phyloP scores from a whole-genome alignment of 2,888 invertebrate genomes.

The Ceratothoa steindachneri region DNA sequence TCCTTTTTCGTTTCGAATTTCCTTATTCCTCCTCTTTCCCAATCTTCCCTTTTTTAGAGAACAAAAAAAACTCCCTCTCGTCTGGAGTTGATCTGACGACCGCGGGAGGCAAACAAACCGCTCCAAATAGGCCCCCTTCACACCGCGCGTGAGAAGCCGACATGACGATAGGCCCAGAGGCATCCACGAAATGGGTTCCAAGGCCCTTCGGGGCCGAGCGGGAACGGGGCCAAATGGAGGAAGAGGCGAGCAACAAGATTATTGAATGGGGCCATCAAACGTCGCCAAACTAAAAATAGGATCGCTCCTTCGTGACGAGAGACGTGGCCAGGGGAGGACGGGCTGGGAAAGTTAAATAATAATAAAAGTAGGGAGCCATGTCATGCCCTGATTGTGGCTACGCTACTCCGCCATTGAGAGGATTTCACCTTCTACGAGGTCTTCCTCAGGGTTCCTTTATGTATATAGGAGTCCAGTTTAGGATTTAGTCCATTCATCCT shows the following conservation, averaged over 20 bases:
- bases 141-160: neutral
- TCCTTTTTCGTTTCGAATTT: neutral
- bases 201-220: neutral
- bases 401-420: too few relatives aligned
- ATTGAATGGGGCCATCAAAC: too few relatives aligned
- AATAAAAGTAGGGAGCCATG: too few relatives aligned
- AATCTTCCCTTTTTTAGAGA: neutral
- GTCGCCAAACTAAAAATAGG: too few relatives aligned
- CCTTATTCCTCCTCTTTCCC: neutral
- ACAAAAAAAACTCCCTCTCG: neutral
- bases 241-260: neutral
- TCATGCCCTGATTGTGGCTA: too few relatives aligned
- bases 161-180: neutral
- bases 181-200: conserved; percentile 4
- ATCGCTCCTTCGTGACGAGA: too few relatives aligned
- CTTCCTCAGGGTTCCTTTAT: too few relatives aligned
- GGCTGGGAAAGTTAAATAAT: too few relatives aligned
- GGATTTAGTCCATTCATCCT: too few relatives aligned
- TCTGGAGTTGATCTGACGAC: neutral
- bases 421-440: too few relatives aligned
- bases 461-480: too few relatives aligned
- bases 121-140: neutral
- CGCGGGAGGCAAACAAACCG: neutral
- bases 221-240: neutral
- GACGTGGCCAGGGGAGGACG: too few relatives aligned